Base-by-base conservation (phyloP, 2,888 invertebrate genomes). In the Eurytoma californica region DNA sequence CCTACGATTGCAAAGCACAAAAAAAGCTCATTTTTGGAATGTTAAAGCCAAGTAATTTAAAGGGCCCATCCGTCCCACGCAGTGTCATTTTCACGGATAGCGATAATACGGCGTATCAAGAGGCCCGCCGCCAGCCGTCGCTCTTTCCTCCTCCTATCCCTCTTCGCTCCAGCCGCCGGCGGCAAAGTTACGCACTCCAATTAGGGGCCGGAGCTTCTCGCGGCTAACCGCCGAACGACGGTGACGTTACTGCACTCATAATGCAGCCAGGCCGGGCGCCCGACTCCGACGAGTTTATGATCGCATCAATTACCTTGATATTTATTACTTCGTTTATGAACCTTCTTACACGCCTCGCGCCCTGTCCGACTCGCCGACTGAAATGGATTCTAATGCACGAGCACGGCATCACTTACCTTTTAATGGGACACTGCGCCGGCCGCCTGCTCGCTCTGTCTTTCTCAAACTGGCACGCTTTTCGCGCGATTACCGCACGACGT, bases 11-110 rank as follows among this genome's bases (percentile, higher is more conserved):
- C 24, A 24, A 24, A 24, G 24, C 24, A 24, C 24, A 24, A 24
- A 24, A 24, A 24, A 2, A 24, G n/a, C 24, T 24, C 24, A 24
- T 24, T 24, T 24, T 24, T 24, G 24, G 24, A 24, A 24, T 24
- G 24, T 24, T 24, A 24, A 24, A 24, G 24, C 2, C 24, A 24
- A 24, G 24, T 39, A 39, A 39, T 39, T 39, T 39, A n/a, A 53
- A 14, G 53, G 53, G 14, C 7, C 53, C 9, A 63, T 39, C 39
- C 39, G 84, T 83, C 84, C 85, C 83, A 84, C 83, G 80, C 83
- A 82, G 80, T 83, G 85, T 83, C 84, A 82, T 82, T 80, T 82
- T 80, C 82, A 81, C 82, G 69, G 80, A 18, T 78, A 75, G 72
- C 51, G 39, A 69, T 69, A 69, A 77, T 77, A 55, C 63, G 66